Evolutionary conservation across 2,113 vertebrate genomes (phyloP).

Genomic region (Sinosuthora webbiana): DNA sequence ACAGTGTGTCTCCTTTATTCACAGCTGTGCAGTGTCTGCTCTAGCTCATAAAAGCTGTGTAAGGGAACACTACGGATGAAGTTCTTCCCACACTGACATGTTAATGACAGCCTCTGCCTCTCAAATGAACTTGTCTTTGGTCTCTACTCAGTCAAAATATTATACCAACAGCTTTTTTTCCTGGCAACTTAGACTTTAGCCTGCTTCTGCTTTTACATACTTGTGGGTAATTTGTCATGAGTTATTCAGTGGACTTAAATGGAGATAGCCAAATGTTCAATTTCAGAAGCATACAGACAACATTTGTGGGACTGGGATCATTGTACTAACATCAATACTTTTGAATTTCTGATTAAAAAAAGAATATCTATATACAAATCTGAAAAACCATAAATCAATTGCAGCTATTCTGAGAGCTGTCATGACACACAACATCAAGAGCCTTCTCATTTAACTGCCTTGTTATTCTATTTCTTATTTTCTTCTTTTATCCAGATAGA

Average conservation of each 20-base stretch:
- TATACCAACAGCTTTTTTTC: neutral
- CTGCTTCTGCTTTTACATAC: neutral
- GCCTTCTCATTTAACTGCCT: neutral
- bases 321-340: neutral
- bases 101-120: neutral
- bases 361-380: neutral
- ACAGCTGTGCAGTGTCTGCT: neutral
- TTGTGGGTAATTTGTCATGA: neutral
- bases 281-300: neutral
- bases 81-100: neutral
- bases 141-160: neutral
- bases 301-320: neutral
- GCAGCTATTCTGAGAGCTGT: neutral
- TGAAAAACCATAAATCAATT: neutral
- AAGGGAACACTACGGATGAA: neutral
- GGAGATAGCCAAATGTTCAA: neutral
- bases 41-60: neutral
- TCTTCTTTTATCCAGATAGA: neutral
- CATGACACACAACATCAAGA: neutral
- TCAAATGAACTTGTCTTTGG: neutral
- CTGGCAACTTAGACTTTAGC: neutral
- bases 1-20: neutral
- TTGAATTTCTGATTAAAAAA: neutral
- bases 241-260: neutral
- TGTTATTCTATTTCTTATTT: neutral